A percentile compares a stretch with the other conserved stretches of the same genome.
phyloP scores from a whole-genome alignment of 2,888 invertebrate species.

The Ectemnius lituratus region DNA sequence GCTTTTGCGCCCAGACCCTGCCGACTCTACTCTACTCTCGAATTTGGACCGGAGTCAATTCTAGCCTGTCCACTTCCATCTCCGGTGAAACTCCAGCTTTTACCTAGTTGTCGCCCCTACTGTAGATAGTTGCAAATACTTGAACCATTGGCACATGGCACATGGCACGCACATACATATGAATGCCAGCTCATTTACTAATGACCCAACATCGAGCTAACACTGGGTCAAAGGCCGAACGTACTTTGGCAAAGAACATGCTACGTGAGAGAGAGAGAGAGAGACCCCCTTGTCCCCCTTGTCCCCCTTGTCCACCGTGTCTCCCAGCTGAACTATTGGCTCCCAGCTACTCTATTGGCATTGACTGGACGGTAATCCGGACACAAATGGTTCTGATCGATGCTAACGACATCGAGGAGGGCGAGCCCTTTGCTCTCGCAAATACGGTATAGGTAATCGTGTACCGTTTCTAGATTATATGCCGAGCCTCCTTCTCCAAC shows the following conservation, averaged over 20 bases:
- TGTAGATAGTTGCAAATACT: background rate
- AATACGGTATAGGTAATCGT: conserved; percentile 15
- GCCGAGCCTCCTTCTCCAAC: conserved; percentile 17
- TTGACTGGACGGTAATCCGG: conserved; percentile 23
- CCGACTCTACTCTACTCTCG: background rate
- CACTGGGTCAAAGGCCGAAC: too few species aligned
- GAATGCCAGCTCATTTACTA: conserved; percentile 21
- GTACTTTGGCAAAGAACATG: too few species aligned
- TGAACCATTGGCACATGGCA: conserved; percentile 12
- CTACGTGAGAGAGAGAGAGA: too few species aligned
- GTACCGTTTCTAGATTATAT: conserved; percentile 39
- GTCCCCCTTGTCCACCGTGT: background rate
- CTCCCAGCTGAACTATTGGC: conserved; percentile 23
- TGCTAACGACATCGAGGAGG: conserved; percentile 41
- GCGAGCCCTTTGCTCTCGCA: conserved; percentile 17
- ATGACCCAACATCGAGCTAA: background rate
- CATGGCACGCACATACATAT: too few species aligned
- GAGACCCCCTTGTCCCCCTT: too few species aligned
- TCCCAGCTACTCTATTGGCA: conserved; percentile 19
- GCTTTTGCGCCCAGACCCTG: conserved; percentile 26
- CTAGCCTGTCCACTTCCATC: background rate
- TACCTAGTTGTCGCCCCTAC: background rate
- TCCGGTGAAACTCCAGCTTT: conserved; percentile 21
- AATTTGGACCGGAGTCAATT: conserved; percentile 30
- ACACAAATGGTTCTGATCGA: conserved; percentile 32